These are phyloP conservation scores for Aphaenogaster floridana DNA, from an alignment of 1,140 invertebrate species.

Conservation along the genomic window DNA sequence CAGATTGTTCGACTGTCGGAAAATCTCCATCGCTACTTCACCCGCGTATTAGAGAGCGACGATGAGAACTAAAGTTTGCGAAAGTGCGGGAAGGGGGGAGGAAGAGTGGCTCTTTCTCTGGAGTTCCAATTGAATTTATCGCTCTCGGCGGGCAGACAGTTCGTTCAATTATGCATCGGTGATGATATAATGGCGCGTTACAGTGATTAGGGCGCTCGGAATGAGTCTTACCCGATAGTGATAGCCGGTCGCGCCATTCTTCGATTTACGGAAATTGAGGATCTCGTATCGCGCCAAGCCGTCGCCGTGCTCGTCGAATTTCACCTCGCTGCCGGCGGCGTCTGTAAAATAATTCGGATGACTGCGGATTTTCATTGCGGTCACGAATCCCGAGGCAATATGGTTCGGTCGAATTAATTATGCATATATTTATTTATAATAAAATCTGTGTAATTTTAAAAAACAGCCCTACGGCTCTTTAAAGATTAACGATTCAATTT, in stretches of 20 bases:
- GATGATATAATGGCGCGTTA: slow-evolving; percentile 35
- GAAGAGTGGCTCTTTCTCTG: background rate
- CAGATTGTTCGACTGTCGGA: background rate
- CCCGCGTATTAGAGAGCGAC: background rate
- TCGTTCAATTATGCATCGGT: slow-evolving; percentile 55
- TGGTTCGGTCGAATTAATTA: background rate
- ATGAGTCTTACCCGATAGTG: slow-evolving; percentile 88
- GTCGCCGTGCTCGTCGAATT: slow-evolving; percentile 90
- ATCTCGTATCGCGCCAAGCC: slow-evolving; percentile 90
- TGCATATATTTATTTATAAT: too few relatives aligned
- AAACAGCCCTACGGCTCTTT: too few relatives aligned
- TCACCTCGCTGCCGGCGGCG: slow-evolving; percentile 89
- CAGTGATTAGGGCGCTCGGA: background rate
- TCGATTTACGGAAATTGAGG: slow-evolving; percentile 87
- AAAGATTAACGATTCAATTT: background rate
- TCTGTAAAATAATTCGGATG: slow-evolving; percentile 86
- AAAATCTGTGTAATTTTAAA: too few relatives aligned
- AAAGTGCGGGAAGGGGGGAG: background rate
- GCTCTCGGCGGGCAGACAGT: slow-evolving; percentile 4
- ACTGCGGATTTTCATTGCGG: background rate
- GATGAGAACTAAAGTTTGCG: slow-evolving; percentile 27
- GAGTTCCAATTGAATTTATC: slow-evolving; percentile 66
- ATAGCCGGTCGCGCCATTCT: slow-evolving; percentile 86
- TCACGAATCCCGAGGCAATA: background rate
- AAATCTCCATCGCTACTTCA: slow-evolving; percentile 12